Conservation (phyloP, 2,797 vertebrate species). For the Phylloscopus collybita region DNA sequence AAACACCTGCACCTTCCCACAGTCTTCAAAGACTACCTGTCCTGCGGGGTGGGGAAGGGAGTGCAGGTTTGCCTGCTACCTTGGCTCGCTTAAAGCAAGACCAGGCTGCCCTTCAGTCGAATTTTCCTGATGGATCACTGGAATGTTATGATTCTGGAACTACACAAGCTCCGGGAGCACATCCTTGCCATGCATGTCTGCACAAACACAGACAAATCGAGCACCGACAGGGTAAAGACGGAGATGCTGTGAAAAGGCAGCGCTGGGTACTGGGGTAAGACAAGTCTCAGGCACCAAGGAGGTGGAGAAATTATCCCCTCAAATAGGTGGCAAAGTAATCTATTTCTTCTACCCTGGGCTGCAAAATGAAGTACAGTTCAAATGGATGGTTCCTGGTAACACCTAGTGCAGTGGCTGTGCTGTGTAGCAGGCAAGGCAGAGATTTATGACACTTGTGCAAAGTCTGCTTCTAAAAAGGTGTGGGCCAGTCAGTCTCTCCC, state of each 20-base stretch:
- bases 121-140: slow-evolving; percentile 1
- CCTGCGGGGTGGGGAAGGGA: neutral
- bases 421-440: slow-evolving; percentile 54
- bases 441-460: slow-evolving; percentile 60
- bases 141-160: slow-evolving; percentile 9
- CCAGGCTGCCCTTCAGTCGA: neutral
- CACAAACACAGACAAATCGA: slow-evolving; percentile 55
- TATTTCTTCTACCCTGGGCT: slow-evolving; percentile 48
- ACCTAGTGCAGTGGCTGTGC: slow-evolving; percentile 53
- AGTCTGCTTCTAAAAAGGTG: neutral
- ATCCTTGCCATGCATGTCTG: slow-evolving; percentile 63
- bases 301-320: slow-evolving; percentile 62
- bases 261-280: slow-evolving; percentile 28
- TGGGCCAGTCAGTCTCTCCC: neutral
- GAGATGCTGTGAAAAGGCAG: slow-evolving; percentile 52
- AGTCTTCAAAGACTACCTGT: neutral
- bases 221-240: slow-evolving; percentile 11
- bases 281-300: slow-evolving; percentile 17
- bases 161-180: slow-evolving; percentile 43
- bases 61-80: neutral
- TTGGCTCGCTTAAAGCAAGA: neutral
- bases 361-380: slow-evolving; percentile 62
- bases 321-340: slow-evolving; percentile 66
- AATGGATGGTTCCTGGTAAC: slow-evolving; percentile 72
- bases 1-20: neutral